Conservation (phyloP, 2,888 invertebrate species). For the Cerastis rubricosa region DNA sequence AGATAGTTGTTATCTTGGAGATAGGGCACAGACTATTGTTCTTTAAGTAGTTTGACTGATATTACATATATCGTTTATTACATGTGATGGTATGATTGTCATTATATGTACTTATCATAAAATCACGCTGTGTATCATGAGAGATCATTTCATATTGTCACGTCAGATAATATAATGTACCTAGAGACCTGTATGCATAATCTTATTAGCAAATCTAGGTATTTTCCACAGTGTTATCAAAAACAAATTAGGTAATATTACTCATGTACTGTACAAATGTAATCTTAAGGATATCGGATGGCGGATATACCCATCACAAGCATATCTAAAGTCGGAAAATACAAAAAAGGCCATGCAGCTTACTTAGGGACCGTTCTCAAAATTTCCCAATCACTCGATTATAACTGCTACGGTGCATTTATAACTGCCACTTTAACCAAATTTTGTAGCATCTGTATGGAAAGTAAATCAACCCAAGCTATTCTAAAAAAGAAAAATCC, state of each 20-base stretch:
- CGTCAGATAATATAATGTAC: not conserved
- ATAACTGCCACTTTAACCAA: too few species aligned
- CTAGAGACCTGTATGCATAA: not conserved
- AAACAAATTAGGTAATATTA: not conserved
- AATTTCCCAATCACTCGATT: not conserved
- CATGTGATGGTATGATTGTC: not conserved
- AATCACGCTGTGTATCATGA: slow-evolving; percentile 5
- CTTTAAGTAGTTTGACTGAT: not conserved
- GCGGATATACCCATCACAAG: not conserved
- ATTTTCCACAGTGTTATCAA: not conserved
- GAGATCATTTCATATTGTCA: not conserved
- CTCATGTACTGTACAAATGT: not conserved
- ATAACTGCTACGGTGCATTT: not conserved
- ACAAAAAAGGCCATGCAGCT: not conserved
- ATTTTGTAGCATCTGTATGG: not conserved
- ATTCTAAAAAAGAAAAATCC: not conserved
- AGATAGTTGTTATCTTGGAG: slow-evolving; percentile 18
- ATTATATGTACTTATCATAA: not conserved
- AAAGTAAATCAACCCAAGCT: not conserved
- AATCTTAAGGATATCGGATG: not conserved
- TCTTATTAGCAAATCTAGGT: not conserved
- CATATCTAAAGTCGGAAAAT: not conserved
- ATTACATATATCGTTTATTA: slow-evolving; percentile 26
- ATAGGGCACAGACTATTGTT: slow-evolving; percentile 26
- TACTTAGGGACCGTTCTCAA: too few species aligned